These are phyloP conservation scores for Phyllotreta cruciferae DNA, from an alignment of 2,888 invertebrate genomes.

Conservation along the genomic window DNA sequence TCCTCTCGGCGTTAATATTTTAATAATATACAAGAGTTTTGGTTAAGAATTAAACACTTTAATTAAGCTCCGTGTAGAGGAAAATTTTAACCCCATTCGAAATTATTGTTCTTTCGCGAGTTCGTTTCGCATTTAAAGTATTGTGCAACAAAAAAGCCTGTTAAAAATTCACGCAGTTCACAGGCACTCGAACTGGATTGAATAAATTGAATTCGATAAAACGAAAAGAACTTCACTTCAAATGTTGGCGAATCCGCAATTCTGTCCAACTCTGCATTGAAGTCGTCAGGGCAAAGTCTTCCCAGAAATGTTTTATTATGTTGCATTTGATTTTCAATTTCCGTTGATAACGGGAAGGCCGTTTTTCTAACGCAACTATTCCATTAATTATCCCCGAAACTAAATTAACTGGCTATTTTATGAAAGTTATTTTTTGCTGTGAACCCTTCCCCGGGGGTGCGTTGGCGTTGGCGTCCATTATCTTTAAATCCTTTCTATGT, in stretches of 20 bases:
- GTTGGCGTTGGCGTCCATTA: not conserved
- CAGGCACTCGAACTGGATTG: conserved; percentile 16
- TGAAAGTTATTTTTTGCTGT: too few relatives aligned
- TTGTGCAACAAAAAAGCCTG: conserved; percentile 3
- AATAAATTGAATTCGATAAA: conserved; percentile 23
- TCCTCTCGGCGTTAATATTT: too few relatives aligned
- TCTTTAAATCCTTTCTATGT: conserved; percentile 16
- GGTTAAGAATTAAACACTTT: too few relatives aligned
- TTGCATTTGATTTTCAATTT: not conserved
- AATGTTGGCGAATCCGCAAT: conserved; percentile 14
- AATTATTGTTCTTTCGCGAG: conserved; percentile 7
- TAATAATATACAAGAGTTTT: too few relatives aligned
- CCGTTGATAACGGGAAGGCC: too few relatives aligned
- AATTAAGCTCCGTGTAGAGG: not conserved
- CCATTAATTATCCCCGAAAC: too few relatives aligned
- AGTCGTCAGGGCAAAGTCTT: not conserved
- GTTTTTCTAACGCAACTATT: too few relatives aligned
- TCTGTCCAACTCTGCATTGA: conserved; percentile 10
- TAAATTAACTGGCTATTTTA: too few relatives aligned
- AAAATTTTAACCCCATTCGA: not conserved
- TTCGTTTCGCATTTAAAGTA: conserved; percentile 3
- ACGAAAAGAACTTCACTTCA: conserved; percentile 18
- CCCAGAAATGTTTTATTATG: not conserved
- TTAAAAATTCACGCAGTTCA: conserved; percentile 22
- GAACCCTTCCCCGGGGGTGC: not conserved